These are phyloP conservation scores for Leptobrachium ailaonicum DNA, from an alignment of 2,113 vertebrate genomes.

Conservation along the genomic window DNA sequence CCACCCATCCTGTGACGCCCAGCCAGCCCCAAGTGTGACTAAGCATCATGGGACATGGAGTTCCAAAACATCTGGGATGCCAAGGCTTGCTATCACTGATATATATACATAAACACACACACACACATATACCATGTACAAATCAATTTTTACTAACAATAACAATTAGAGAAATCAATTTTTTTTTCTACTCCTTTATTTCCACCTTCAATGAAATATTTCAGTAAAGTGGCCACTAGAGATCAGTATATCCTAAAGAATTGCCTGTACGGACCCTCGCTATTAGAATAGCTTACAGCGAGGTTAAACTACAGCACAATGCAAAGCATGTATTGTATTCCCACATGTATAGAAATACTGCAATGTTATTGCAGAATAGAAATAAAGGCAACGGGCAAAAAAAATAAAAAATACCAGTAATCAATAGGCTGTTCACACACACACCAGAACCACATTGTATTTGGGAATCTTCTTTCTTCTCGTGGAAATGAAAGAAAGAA, in stretches of 20 bases:
- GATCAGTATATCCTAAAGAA: conserved; percentile 66
- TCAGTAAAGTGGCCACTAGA: conserved; percentile 61
- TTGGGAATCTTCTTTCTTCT: conserved; percentile 14
- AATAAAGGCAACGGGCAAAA: conserved; percentile 48
- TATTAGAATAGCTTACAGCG: conserved; percentile 44
- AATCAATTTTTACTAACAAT: too few species aligned
- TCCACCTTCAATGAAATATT: not conserved
- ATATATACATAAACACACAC: too few species aligned
- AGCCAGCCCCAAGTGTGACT: too few species aligned
- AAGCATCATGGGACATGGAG: too few species aligned
- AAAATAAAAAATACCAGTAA: conserved; percentile 39
- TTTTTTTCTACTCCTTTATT: not conserved
- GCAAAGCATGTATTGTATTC: conserved; percentile 52
- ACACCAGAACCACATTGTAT: conserved; percentile 8
- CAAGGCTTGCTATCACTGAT: too few species aligned
- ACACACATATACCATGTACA: too few species aligned
- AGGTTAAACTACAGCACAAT: conserved; percentile 48
- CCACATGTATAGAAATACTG: conserved; percentile 46
- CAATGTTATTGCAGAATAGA: conserved; percentile 55
- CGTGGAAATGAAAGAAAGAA: not conserved
- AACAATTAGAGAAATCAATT: not conserved
- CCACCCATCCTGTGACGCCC: too few species aligned
- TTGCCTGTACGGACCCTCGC: conserved; percentile 44
- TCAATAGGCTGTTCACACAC: conserved; percentile 48
- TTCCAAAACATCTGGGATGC: too few species aligned